phyloP scores from a whole-genome alignment of 2,797 vertebrate genomes.

The Brachymystax lenok region DNA sequence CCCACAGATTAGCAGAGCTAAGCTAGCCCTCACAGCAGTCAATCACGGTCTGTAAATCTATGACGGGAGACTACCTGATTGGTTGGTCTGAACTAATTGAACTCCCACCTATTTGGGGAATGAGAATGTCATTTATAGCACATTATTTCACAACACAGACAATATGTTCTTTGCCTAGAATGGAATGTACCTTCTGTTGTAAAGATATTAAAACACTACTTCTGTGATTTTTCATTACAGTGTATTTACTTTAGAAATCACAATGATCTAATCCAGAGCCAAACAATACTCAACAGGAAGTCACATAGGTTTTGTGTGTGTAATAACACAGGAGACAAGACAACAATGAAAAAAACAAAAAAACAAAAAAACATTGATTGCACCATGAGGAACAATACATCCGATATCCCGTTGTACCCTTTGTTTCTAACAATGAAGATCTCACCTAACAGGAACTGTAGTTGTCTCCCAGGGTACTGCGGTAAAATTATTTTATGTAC shows the following conservation, averaged over 20 bases:
- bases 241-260: too few relatives aligned
- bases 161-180: neutral
- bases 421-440: neutral
- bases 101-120: neutral
- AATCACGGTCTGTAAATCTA: constrained; percentile 55
- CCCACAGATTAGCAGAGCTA: constrained; percentile 57
- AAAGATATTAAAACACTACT: neutral
- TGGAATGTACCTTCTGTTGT: neutral
- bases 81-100: constrained; percentile 43
- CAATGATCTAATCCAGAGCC: too few relatives aligned
- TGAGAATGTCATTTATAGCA: neutral
- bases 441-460: neutral
- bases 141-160: neutral
- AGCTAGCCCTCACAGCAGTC: constrained; percentile 56
- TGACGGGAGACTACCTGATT: constrained; percentile 54
- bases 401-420: neutral
- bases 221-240: neutral
- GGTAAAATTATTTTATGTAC: constrained; percentile 30
- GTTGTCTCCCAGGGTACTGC: constrained; percentile 15
- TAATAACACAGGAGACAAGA: neutral
- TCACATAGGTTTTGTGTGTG: too few relatives aligned
- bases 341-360: neutral
- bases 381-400: neutral
- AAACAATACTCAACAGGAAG: too few relatives aligned
- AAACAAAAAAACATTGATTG: neutral